Conservation (phyloP, 2,113 vertebrate species). For the Athene noctua region DNA sequence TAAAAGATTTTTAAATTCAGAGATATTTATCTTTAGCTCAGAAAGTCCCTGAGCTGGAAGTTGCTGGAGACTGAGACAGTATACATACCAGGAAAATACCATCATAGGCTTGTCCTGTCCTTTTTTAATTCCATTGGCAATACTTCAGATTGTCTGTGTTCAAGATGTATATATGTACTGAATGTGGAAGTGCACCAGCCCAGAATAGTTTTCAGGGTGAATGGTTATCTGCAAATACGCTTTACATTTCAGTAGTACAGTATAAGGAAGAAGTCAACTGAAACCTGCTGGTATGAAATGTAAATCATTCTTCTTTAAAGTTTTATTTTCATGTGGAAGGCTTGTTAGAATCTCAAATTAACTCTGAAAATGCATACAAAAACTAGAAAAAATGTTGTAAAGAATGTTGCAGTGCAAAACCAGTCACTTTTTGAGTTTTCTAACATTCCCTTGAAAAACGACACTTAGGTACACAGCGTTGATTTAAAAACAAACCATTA, state of each 20-base stretch:
- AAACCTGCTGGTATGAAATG: not conserved
- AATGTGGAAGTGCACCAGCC: not conserved
- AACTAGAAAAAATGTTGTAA: not conserved
- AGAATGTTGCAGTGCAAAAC: not conserved
- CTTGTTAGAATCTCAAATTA: not conserved
- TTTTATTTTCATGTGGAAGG: not conserved
- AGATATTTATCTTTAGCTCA: not conserved
- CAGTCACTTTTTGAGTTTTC: not conserved
- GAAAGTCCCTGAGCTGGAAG: not conserved
- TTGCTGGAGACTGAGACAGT: not conserved
- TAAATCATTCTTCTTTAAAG: not conserved
- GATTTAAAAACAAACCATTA: not conserved
- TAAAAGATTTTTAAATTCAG: not conserved
- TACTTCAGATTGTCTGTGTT: not conserved
- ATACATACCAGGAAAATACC: not conserved
- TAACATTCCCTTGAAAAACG: not conserved
- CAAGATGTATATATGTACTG: not conserved
- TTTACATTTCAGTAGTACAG: constrained; percentile 2
- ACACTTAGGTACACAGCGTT: not conserved
- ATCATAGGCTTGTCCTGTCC: not conserved
- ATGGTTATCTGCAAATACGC: not conserved
- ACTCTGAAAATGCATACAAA: not conserved
- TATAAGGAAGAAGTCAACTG: not conserved
- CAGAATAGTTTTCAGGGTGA: constrained; percentile 5
- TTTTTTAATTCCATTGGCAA: not conserved